phyloP scores from a whole-genome alignment of 2,888 invertebrate genomes.

The Sycophila texana region DNA sequence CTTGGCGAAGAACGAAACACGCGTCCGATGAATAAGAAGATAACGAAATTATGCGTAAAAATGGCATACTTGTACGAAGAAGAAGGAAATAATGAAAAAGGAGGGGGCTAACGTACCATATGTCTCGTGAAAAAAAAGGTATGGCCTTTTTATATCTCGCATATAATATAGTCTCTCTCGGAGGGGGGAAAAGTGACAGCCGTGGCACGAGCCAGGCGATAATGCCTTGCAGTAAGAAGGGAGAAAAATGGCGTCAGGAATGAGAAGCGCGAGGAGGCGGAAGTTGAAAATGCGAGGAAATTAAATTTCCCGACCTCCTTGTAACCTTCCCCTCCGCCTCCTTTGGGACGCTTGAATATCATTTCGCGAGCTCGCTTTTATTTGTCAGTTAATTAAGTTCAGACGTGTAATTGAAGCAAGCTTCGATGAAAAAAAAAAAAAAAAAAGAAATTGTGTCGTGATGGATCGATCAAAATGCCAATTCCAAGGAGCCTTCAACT shows the following conservation, averaged over 20 bases:
- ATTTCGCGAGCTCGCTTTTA: no score
- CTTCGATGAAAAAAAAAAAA: no score
- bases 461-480: no score
- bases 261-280: background rate
- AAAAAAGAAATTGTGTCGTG: no score
- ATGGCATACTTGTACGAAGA: background rate
- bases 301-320: background rate
- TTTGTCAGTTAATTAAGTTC: no score
- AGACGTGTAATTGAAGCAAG: background rate
- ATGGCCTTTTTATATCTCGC: constrained; percentile 15
- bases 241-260: background rate
- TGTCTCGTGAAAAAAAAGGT: constrained; percentile 23
- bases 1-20: background rate
- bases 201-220: constrained; percentile 8
- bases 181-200: background rate
- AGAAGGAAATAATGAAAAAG: background rate
- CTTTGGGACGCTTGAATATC: no score
- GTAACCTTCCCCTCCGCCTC: background rate
- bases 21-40: background rate
- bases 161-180: background rate
- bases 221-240: constrained; percentile 1
- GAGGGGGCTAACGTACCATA: background rate
- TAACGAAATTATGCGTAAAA: background rate
- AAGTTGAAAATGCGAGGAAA: constrained; percentile 1
- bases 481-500: no score